Conservation (phyloP, 2,888 invertebrate genomes). For the Hirtodrosophila alboralis region DNA sequence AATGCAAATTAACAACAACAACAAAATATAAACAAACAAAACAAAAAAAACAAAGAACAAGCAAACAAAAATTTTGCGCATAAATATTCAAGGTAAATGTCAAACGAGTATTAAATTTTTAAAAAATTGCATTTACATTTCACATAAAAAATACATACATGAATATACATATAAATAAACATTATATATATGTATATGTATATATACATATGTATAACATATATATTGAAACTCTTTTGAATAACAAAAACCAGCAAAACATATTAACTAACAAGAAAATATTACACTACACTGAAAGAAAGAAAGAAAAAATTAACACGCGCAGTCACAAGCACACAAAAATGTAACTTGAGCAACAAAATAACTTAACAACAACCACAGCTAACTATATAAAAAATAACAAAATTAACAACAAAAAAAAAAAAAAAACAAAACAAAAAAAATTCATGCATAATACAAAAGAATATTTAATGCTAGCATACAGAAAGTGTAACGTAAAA, state of each 20-base stretch:
- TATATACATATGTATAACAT: conserved; percentile 20
- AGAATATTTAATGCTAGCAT: conserved; percentile 37
- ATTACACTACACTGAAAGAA: conserved; percentile 52
- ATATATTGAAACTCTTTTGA: conserved; percentile 62
- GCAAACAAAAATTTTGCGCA: conserved; percentile 47
- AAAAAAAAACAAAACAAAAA: no score
- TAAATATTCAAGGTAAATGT: conserved; percentile 67
- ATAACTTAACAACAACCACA: conserved; percentile 20
- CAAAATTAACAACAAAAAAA: conserved; percentile 15
- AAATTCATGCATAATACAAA: no score
- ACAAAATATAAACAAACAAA: conserved; percentile 11
- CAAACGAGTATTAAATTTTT: conserved; percentile 53
- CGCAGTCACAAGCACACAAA: conserved; percentile 48
- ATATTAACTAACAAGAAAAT: conserved; percentile 57
- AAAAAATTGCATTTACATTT: conserved; percentile 73
- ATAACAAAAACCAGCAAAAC: conserved; percentile 41
- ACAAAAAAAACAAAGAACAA: conserved; percentile 9
- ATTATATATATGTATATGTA: conserved; percentile 25
- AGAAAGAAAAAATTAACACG: conserved; percentile 50
- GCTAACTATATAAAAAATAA: conserved; percentile 31
- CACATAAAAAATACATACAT: conserved; percentile 54
- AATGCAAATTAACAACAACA: conserved; percentile 56
- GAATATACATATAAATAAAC: conserved; percentile 37
- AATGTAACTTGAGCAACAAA: conserved; percentile 44
- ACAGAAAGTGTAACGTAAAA: conserved; percentile 54